Evolutionary conservation across 2,113 vertebrate species (phyloP), one percentile per base, ranked within the genome.

Genomic region (Isichthys henryi): DNA sequence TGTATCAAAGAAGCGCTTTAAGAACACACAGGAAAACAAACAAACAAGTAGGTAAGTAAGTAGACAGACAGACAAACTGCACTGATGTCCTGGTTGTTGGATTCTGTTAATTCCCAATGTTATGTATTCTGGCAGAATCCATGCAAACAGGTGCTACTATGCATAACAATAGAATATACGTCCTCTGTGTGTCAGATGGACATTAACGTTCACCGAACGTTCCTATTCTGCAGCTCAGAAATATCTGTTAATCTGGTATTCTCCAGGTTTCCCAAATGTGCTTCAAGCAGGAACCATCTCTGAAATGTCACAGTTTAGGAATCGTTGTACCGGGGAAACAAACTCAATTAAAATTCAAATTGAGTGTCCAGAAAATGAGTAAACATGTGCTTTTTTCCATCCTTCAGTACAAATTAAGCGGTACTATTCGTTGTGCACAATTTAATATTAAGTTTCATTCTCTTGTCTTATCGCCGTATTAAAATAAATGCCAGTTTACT

Each of bases 271-370:
- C 19, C 21, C 45, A 23, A 83, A 83, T n/a, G 45, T 48, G 23
- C 45, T 43, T 48, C 82, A 84, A 43, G 45, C 45, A n/a, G 43
- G 45, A 48, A 84, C 19, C 43, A 46, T 48, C 82, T 48, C 45
- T 11, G 82, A 84, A 84, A 84, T 84, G 82, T 13, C 45, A n/a
- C 3, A 0, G 10, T 84, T 84, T 48, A 84, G 45, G 82, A 48
- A 43, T 48, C 8, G 1, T n/a, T n/a, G 21, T 84, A 48, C 39
- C 8, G 10, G 82, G 17, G 82, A 84, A 84, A 7, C 82, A 84
- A 84, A 46, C 82, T n/a, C 23, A 84, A 84, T 84, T 84, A 84
- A 84, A 84, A 84, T 84, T 84, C 19, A 23, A 84, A 46, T 48
- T 23, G 43, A 84, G 21, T 23, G 82, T 45, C 43, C 43, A 27